Conservation (phyloP, 30 jellyfish, hydroid and myxozoan genomes). For the Pseudorhiza aurosa region DNA sequence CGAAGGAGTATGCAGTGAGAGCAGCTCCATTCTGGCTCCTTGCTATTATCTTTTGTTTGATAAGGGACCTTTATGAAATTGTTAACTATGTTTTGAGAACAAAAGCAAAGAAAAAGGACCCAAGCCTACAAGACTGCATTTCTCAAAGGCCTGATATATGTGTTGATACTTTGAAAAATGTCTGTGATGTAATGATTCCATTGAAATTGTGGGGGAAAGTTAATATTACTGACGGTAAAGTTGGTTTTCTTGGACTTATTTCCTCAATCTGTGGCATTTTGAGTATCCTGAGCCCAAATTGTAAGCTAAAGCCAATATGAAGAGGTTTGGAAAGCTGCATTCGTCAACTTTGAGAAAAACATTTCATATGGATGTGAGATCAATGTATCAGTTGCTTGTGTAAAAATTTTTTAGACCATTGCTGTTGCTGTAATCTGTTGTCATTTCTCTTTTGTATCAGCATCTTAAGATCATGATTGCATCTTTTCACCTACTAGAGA, state of each 20-base stretch:
- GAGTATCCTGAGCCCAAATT: constrained; percentile 59
- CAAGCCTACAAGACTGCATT: constrained; percentile 27
- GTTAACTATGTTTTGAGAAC: constrained; percentile 48
- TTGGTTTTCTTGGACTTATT: constrained; percentile 80
- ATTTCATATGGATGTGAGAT: no score
- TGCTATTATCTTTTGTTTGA: constrained; percentile 77
- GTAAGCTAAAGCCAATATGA: constrained; percentile 74
- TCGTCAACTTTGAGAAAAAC: no score
- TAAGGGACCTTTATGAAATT: constrained; percentile 85
- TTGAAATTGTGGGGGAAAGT: constrained; percentile 83
- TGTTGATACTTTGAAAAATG: constrained; percentile 68
- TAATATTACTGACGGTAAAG: constrained; percentile 54
- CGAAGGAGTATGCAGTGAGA: constrained; percentile 69
- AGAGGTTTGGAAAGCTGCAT: no score
- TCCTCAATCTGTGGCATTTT: constrained; percentile 86
- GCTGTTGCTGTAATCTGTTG: no score
- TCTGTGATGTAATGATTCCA: constrained; percentile 72
- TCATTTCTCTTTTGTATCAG: no score
- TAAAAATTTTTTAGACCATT: no score
- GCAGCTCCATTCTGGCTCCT: constrained; percentile 86
- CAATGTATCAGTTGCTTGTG: no score
- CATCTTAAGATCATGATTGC: no score
- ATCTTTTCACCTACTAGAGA: no score
- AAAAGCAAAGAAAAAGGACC: constrained; percentile 45
- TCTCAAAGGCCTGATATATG: constrained; percentile 72